Evolutionary conservation across 1,140 invertebrate genomes (phyloP).

Genomic region (Drosophila chauvacae): DNA sequence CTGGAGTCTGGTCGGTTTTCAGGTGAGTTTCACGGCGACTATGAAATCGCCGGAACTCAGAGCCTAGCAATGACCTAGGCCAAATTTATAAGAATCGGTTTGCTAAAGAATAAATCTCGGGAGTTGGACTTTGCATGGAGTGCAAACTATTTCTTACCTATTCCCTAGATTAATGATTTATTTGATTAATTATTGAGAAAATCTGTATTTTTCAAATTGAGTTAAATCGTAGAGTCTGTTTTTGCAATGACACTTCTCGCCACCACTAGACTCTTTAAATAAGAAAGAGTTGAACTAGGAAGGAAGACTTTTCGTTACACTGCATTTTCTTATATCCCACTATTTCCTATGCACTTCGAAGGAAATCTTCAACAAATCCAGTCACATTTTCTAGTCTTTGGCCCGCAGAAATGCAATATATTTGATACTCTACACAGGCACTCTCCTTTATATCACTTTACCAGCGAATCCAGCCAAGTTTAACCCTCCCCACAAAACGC

Average conservation of each 20-base stretch:
- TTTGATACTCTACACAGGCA: too few species aligned
- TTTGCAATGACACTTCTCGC: too few species aligned
- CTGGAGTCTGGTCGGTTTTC: slow-evolving; percentile 90
- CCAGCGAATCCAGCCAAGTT: neutral
- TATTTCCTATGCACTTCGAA: too few species aligned
- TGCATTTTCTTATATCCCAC: too few species aligned
- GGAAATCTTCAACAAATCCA: too few species aligned
- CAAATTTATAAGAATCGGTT: neutral
- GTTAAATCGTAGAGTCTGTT: too few species aligned
- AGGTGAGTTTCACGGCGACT: neutral
- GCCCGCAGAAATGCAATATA: slow-evolving; percentile 30
- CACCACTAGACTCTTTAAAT: too few species aligned
- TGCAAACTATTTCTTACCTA: neutral
- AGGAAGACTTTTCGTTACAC: too few species aligned
- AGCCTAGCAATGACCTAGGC: too few species aligned
- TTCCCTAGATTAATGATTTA: neutral
- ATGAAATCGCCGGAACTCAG: neutral
- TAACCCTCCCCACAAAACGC: too few species aligned
- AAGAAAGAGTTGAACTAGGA: too few species aligned
- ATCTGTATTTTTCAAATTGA: neutral
- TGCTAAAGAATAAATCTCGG: neutral
- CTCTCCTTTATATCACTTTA: neutral
- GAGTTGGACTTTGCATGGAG: neutral
- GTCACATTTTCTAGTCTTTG: slow-evolving; percentile 52
- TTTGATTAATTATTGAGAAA: neutral